Evolutionary conservation across 2,113 vertebrate species (phyloP).

Genomic region (Garra rufa): DNA sequence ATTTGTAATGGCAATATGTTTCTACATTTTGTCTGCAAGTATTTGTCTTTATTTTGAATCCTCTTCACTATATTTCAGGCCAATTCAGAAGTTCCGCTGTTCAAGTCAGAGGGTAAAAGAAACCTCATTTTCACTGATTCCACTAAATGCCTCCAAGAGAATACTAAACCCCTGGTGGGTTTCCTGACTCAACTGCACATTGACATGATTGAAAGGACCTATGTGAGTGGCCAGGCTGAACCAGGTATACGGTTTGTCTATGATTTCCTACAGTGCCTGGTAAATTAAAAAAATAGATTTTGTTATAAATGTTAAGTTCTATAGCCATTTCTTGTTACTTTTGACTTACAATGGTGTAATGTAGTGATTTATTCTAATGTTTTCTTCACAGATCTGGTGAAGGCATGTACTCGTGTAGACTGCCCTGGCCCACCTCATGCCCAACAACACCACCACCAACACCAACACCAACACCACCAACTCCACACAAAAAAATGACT

Average conservation of each 20-base stretch:
- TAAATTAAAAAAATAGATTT: background rate
- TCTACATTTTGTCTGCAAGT: background rate
- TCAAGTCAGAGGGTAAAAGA: slow-evolving; percentile 63
- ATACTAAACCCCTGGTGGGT: slow-evolving; percentile 37
- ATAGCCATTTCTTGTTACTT: background rate
- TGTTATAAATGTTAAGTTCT: background rate
- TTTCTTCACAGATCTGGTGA: slow-evolving; percentile 47
- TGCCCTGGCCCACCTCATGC: too few species aligned
- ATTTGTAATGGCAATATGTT: too few species aligned
- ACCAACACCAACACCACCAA: too few species aligned
- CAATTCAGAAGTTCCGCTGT: slow-evolving; percentile 64
- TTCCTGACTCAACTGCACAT: slow-evolving; percentile 70
- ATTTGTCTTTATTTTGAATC: background rate
- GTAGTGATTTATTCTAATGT: background rate
- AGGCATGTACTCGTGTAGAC: too few species aligned
- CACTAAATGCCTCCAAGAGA: slow-evolving; percentile 77
- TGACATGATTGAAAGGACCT: slow-evolving; percentile 61
- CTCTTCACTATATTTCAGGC: slow-evolving; percentile 54
- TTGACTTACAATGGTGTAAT: too few species aligned
- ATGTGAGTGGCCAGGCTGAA: slow-evolving; percentile 48
- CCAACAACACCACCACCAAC: too few species aligned
- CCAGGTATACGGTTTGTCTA: slow-evolving; percentile 70
- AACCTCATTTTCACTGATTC: slow-evolving; percentile 81
- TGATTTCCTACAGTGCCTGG: background rate
- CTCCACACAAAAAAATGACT: too few species aligned